Evolutionary conservation across 2,113 vertebrate species (phyloP).

Genomic region (Peromyscus polionotus): DNA sequence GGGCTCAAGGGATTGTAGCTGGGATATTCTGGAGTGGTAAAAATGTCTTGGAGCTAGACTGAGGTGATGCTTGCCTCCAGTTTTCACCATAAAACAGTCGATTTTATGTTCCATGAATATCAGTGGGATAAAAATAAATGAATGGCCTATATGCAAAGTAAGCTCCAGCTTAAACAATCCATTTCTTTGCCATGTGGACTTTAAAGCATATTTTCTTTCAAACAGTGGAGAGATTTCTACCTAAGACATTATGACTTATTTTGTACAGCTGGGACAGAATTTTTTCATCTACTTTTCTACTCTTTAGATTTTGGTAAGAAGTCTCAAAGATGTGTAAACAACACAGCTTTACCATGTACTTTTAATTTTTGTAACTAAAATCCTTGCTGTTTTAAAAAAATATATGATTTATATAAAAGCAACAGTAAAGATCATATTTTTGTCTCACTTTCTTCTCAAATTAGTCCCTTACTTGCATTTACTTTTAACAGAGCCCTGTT

Average conservation of each 20-base stretch:
- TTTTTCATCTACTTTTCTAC: neutral
- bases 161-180: neutral
- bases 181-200: neutral
- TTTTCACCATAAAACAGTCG: neutral
- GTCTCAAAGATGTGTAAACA: neutral
- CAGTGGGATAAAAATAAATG: neutral
- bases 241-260: neutral
- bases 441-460: neutral
- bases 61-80: neutral
- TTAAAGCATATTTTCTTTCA: slow-evolving; percentile 36
- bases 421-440: slow-evolving; percentile 27
- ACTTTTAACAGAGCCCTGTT: neutral
- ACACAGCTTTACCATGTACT: neutral
- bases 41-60: neutral
- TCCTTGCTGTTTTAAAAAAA: neutral
- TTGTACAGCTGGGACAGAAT: neutral
- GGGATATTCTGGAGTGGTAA: neutral
- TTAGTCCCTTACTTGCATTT: slow-evolving; percentile 48
- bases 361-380: slow-evolving; percentile 26
- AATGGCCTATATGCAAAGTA: neutral
- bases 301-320: slow-evolving; percentile 6
- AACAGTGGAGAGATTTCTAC: neutral
- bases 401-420: neutral
- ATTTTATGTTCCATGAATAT: slow-evolving; percentile 22
- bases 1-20: neutral